phyloP scores from a whole-genome alignment of 2,797 vertebrate species.

The Fratercula arctica region DNA sequence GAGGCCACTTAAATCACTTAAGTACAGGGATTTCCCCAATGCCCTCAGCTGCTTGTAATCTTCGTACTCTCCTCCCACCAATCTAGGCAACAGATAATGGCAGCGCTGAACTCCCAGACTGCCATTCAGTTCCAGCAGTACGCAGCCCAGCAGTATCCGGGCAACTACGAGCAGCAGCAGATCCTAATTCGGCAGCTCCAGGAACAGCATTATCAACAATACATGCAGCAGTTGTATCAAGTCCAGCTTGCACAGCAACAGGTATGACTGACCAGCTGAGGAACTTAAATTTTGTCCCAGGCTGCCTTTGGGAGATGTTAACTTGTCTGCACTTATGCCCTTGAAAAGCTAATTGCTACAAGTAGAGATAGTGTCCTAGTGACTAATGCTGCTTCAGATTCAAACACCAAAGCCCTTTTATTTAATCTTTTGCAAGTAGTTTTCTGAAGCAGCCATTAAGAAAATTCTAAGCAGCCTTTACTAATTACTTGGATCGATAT shows the following conservation, averaged over 20 bases:
- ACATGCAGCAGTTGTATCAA: conserved; percentile 99
- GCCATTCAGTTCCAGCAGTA: conserved; percentile 99
- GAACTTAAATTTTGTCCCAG: not conserved
- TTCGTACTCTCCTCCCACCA: conserved; percentile 13
- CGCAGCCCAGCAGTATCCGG: conserved; percentile 96
- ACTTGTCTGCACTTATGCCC: not conserved
- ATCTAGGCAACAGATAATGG: conserved; percentile 98
- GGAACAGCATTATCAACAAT: conserved; percentile 99
- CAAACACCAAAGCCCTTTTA: not conserved
- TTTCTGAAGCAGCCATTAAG: not conserved
- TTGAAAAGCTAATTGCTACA: not conserved
- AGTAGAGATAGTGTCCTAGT: not conserved
- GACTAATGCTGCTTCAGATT: not conserved
- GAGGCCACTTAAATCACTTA: not conserved
- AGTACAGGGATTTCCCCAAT: not conserved
- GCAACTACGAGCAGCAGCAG: conserved; percentile 95
- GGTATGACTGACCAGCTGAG: conserved; percentile 74
- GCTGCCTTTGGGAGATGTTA: not conserved
- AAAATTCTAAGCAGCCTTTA: not conserved
- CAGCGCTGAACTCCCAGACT: conserved; percentile 96
- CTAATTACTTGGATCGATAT: not conserved
- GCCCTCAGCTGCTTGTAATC: not conserved
- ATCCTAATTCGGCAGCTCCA: conserved; percentile 97
- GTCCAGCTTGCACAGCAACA: conserved; percentile 98
- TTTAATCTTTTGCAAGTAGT: not conserved